Percentiles rank a stretch among this genome's conserved stretches.
Conservation (phyloP, 1,140 invertebrate species). For the Nasonia longicornis region DNA sequence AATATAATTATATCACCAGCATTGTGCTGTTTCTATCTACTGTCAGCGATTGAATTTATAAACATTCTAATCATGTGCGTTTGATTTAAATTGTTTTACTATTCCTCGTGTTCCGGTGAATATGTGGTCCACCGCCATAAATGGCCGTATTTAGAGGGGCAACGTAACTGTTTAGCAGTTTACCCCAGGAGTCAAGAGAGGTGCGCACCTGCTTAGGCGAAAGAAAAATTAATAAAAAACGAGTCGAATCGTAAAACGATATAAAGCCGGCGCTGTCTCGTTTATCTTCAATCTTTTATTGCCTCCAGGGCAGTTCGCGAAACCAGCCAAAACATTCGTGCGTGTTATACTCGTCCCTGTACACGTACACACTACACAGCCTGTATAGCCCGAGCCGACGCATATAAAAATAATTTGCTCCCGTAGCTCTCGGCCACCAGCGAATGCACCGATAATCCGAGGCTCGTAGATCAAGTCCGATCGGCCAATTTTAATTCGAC, state of each 20-base stretch:
- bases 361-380: no score
- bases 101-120: background rate
- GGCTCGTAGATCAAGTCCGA: no score
- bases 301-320: background rate
- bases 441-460: no score
- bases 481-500: no score
- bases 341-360: background rate
- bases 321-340: background rate
- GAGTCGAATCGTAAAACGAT: background rate
- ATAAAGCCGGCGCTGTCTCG: constrained; percentile 8
- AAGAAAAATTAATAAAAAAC: constrained; percentile 20
- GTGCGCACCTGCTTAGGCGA: constrained; percentile 26
- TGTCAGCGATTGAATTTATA: no score
- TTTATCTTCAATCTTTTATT: constrained; percentile 23
- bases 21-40: no score
- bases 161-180: constrained; percentile 28
- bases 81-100: no score
- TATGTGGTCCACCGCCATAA: constrained; percentile 5
- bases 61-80: no score
- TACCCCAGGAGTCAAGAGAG: background rate
- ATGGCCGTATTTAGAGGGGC: constrained; percentile 5
- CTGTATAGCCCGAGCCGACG: background rate
- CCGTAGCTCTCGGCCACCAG: no score
- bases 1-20: no score
- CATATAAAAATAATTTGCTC: background rate